A percentile compares a stretch with the other conserved stretches of the same genome.
phyloP scores from a whole-genome alignment of 2,113 vertebrate species.

The Xenopus borealis region DNA sequence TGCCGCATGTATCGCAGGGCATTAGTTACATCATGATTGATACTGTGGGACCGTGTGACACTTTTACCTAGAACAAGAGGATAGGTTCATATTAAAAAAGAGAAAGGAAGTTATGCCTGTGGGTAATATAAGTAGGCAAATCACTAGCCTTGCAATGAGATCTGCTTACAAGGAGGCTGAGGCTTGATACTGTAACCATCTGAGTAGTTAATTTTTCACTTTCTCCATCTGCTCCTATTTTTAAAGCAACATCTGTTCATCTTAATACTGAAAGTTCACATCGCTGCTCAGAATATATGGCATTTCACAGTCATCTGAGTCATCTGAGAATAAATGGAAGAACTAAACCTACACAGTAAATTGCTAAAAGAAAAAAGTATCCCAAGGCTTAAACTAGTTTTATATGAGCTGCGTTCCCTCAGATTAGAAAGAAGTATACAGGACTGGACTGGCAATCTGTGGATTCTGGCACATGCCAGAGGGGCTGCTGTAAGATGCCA shows the following conservation, averaged over 20 bases:
- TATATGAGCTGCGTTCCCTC: no score
- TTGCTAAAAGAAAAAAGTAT: no score
- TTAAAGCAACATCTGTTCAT: constrained; percentile 28
- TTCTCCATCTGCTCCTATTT: constrained; percentile 33
- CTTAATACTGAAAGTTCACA: not conserved
- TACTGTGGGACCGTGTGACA: constrained; percentile 47
- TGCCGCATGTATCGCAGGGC: constrained; percentile 7
- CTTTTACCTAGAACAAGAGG: constrained; percentile 18
- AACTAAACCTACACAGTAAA: no score
- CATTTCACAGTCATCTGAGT: no score
- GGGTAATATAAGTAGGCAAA: not conserved
- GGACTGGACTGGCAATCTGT: no score
- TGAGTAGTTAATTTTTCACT: constrained; percentile 36
- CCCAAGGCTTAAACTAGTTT: no score
- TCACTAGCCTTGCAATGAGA: no score
- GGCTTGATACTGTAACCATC: constrained; percentile 19
- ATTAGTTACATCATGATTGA: constrained; percentile 39
- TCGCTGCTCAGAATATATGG: no score
- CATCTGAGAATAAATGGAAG: no score
- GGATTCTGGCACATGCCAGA: no score
- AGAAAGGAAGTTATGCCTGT: not conserved
- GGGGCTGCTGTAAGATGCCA: no score
- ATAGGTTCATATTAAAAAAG: not conserved
- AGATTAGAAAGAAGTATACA: no score
- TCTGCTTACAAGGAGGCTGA: not conserved